Evolutionary conservation across 2,888 invertebrate genomes (phyloP).

Genomic region (Melangyna quadrimaculata): DNA sequence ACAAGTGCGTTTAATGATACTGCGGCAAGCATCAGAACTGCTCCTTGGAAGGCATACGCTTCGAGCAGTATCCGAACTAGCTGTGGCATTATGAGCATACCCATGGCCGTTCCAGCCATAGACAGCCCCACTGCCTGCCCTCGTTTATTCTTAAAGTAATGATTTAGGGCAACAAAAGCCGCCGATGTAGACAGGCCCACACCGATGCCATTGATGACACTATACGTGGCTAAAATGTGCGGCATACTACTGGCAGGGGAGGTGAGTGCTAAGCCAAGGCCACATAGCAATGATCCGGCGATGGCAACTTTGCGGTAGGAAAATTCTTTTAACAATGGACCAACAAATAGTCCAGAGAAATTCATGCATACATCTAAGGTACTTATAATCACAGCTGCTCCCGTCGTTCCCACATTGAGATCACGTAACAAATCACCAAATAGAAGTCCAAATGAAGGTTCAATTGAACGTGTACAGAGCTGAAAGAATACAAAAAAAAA

Average conservation of each 20-base stretch:
- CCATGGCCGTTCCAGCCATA: constrained; percentile 90
- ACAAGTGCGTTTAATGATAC: constrained; percentile 86
- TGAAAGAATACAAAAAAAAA: constrained; percentile 80
- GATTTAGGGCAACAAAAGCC: constrained; percentile 89
- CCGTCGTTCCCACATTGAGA: constrained; percentile 88
- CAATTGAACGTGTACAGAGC: constrained; percentile 90
- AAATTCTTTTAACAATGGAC: constrained; percentile 88
- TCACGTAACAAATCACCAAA: constrained; percentile 88
- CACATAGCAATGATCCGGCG: constrained; percentile 86
- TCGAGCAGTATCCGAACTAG: constrained; percentile 85
- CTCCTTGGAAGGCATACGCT: constrained; percentile 85
- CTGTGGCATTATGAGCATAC: constrained; percentile 91
- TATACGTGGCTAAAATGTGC: constrained; percentile 87
- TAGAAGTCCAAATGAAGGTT: constrained; percentile 90
- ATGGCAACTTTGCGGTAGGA: constrained; percentile 88
- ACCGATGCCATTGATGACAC: constrained; percentile 89
- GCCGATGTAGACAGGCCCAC: constrained; percentile 89
- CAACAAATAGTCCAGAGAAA: constrained; percentile 89
- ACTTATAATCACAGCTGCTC: constrained; percentile 89
- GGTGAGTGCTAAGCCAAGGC: constrained; percentile 85
- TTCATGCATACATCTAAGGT: constrained; percentile 89
- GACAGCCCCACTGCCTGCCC: constrained; percentile 91
- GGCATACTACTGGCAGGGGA: constrained; percentile 87
- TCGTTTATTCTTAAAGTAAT: constrained; percentile 88
- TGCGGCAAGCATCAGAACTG: constrained; percentile 86